Evolutionary conservation across 2,888 invertebrate genomes (phyloP), one percentile per base, ranked within the genome.

Genomic region (Flexamia atlantica): DNA sequence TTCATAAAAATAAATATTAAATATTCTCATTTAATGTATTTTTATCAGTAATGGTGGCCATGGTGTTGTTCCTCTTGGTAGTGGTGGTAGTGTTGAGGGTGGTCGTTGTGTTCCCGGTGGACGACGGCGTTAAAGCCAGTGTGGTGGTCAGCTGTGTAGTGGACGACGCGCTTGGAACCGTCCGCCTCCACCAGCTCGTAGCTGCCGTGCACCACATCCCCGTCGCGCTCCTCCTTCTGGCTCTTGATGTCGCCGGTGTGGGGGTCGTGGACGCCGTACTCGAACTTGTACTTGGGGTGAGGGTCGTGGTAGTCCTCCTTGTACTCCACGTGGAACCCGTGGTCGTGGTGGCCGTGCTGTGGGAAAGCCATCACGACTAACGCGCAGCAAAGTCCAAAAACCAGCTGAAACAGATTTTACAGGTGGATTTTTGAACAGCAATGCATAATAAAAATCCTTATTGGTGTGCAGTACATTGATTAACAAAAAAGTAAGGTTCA

Each of bases 201-300:
- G 74, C 50, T 46, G 46, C 74, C 74, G 50, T 76, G 46, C 25
- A 76, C 74, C 50, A 46, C 46, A 28, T 76, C 74, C 12, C 74
- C 74, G 74, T 76, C 74, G 40, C 74, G 74, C 46, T 76, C 74
- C 74, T 76, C 74, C 74, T 76, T 76, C 25, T 76, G 74, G 50
- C 74, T 76, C 50, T 76, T 46, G 74, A 76, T 46, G 74, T 76
- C 74, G 28, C 74, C 74, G 28, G 74, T 76, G 74, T 76, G 74
- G 25, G 25, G 46, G 74, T 76, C 74, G 74, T 76, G 74, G 42
- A 76, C 74, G 36, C 74, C 74, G 74, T 76, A 76, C 74, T 76
- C 74, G 50, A 76, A 76, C 50, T 76, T 76, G 74, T 76, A 76
- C 74, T 76, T 76, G 74, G 74, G 74, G 64, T 64, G 64, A 46